Percentiles rank a stretch among this genome's conserved stretches.
Evolutionary conservation across 2,797 vertebrate species (phyloP).

Genomic region (Adelosebastes latens): DNA sequence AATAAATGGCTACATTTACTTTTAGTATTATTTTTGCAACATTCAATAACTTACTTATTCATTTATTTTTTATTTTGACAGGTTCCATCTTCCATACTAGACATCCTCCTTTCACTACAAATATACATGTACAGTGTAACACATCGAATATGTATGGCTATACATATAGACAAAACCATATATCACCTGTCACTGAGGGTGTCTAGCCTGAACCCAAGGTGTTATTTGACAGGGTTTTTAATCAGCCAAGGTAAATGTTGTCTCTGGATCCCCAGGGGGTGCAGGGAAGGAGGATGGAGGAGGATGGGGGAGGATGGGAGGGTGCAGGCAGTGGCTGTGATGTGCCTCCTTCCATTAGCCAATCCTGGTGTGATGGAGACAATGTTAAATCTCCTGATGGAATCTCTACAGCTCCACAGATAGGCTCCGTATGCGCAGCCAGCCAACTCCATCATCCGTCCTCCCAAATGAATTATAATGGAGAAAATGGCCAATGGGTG

Average conservation of each 20-base stretch:
- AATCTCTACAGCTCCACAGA: slow-evolving; percentile 47
- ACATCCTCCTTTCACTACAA: not conserved
- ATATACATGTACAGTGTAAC: slow-evolving; percentile 5
- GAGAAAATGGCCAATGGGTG: slow-evolving; percentile 74
- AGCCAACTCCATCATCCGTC: slow-evolving; percentile 63
- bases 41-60: too few relatives aligned
- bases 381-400: slow-evolving; percentile 63
- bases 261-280: slow-evolving; percentile 48
- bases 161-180: slow-evolving; percentile 6
- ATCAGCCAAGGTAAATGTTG: slow-evolving; percentile 75
- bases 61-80: too few relatives aligned
- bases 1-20: too few relatives aligned
- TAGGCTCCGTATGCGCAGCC: slow-evolving; percentile 23
- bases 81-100: too few relatives aligned
- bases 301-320: not conserved
- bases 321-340: slow-evolving; percentile 49
- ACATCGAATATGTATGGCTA: not conserved
- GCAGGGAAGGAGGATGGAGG: not conserved
- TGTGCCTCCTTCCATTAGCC: slow-evolving; percentile 64
- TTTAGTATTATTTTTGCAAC: too few relatives aligned
- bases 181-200: slow-evolving; percentile 11
- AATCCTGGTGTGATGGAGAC: slow-evolving; percentile 43
- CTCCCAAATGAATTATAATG: slow-evolving; percentile 72
- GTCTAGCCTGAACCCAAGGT: slow-evolving; percentile 26
- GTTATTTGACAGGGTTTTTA: slow-evolving; percentile 58